Evolutionary conservation across 2,797 vertebrate species (phyloP).

Genomic region (Crocidura indochinensis): DNA sequence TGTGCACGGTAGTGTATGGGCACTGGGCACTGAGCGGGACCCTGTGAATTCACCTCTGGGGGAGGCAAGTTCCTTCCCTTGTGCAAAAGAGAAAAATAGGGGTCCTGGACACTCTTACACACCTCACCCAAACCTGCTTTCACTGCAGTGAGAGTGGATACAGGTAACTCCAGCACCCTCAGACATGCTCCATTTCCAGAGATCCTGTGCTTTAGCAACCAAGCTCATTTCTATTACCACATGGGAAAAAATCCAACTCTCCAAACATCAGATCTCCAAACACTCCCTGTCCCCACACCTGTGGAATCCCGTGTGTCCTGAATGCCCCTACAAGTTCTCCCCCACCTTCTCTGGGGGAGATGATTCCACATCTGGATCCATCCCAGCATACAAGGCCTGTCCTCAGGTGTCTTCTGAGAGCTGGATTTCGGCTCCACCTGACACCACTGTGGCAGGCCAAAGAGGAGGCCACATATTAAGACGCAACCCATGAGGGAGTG

Average conservation of each 20-base stretch:
- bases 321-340: neutral
- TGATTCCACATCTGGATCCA: neutral
- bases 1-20: too few relatives aligned
- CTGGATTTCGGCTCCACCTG: neutral
- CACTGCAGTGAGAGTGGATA: too few relatives aligned
- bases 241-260: neutral
- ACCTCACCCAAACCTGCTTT: neutral
- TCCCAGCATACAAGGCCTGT: neutral
- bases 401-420: neutral
- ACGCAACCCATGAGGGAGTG: constrained; percentile 63
- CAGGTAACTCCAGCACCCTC: neutral
- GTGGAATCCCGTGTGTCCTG: too few relatives aligned
- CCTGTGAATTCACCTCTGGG: too few relatives aligned
- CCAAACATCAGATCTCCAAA: neutral
- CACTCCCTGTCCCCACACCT: neutral
- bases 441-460: neutral
- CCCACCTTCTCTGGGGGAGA: neutral
- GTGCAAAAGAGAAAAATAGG: neutral
- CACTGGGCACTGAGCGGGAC: too few relatives aligned
- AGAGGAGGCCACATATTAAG: neutral
- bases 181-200: neutral
- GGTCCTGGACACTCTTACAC: neutral
- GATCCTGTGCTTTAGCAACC: neutral
- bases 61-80: neutral
- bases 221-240: neutral